Percentiles rank a stretch among this genome's conserved stretches.
phyloP scores from a whole-genome alignment of 1,140 invertebrate genomes.

The Zaprionus ornatus region DNA sequence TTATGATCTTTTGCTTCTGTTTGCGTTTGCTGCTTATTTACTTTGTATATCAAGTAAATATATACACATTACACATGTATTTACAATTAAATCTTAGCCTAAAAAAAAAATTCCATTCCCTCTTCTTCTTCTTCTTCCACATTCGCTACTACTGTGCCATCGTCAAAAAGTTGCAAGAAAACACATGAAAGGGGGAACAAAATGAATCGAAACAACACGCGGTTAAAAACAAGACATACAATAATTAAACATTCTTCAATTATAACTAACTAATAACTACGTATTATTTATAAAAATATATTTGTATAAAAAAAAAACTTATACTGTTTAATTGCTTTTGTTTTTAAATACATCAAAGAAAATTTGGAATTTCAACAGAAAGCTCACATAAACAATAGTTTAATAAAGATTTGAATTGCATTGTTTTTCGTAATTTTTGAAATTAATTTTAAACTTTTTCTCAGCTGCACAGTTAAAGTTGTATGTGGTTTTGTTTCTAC shows the following conservation, averaged over 20 bases:
- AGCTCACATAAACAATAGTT: constrained; percentile 41
- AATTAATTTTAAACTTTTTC: constrained; percentile 75
- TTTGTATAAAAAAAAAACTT: constrained; percentile 57
- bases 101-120: constrained; percentile 61
- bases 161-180: constrained; percentile 69
- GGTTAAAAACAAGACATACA: constrained; percentile 55
- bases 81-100: constrained; percentile 79
- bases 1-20: constrained; percentile 14
- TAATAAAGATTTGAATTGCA: constrained; percentile 7
- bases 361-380: constrained; percentile 74
- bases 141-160: constrained; percentile 45
- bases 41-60: constrained; percentile 80
- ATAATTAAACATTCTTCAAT: constrained; percentile 32
- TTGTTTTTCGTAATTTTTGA: constrained; percentile 59
- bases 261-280: constrained; percentile 29
- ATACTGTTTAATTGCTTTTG: constrained; percentile 42
- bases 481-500: constrained; percentile 23
- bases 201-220: constrained; percentile 49
- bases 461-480: constrained; percentile 46
- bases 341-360: constrained; percentile 32
- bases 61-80: constrained; percentile 81
- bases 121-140: constrained; percentile 8
- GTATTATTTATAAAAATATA: constrained; percentile 31
- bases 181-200: constrained; percentile 52
- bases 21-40: constrained; percentile 71